Evolutionary conservation across 1,140 invertebrate species (phyloP).

Genomic region (Phenacoccus solenopsis): DNA sequence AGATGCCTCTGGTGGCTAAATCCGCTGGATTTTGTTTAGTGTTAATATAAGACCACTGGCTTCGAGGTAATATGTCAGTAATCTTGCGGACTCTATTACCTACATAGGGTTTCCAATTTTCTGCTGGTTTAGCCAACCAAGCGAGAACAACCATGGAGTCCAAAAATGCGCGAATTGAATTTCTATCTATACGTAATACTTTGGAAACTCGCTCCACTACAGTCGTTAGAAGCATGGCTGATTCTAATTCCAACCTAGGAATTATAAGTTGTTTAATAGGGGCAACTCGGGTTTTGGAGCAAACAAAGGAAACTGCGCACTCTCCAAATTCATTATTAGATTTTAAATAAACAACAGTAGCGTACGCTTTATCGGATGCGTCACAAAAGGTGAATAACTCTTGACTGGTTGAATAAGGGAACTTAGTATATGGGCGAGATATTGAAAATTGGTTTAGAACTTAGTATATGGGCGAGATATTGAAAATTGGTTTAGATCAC

Average conservation of each 20-base stretch:
- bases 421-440: no score
- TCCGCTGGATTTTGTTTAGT: constrained; percentile 32
- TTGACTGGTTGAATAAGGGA: no score
- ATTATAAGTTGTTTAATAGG: constrained; percentile 26
- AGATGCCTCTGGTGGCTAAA: constrained; percentile 27
- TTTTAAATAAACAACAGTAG: no score
- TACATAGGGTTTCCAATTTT: constrained; percentile 27
- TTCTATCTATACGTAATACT: background rate
- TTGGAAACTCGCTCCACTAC: constrained; percentile 21
- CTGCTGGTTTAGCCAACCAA: constrained; percentile 23
- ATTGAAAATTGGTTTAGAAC: no score
- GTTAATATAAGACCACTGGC: constrained; percentile 27
- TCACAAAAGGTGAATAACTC: no score
- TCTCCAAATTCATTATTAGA: no score
- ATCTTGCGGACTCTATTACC: constrained; percentile 29
- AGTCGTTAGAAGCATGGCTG: constrained; percentile 27
- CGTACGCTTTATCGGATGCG: no score
- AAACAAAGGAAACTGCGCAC: no score
- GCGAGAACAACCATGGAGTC: constrained; percentile 24
- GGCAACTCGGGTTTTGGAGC: constrained; percentile 20
- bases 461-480: no score
- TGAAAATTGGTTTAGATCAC: no score
- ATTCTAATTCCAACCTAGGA: constrained; percentile 32
- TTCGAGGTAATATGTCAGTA: constrained; percentile 18
- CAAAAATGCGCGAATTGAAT: no score